These are phyloP conservation scores for Sebastes miniatus DNA, from an alignment of 2,797 vertebrate species.

Conservation along the genomic window DNA sequence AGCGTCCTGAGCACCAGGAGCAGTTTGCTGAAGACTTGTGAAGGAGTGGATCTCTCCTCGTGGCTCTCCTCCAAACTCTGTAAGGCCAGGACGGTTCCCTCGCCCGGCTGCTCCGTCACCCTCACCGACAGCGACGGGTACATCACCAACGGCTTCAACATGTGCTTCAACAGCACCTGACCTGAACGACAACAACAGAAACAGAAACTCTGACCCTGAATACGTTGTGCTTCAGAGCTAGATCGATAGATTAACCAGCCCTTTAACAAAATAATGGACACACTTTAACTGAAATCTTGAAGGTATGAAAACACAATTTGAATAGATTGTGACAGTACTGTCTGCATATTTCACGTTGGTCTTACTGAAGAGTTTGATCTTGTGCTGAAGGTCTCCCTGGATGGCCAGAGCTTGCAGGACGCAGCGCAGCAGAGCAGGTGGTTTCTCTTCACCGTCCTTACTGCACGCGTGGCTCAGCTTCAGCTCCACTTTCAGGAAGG, in stretches of 20 bases:
- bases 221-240: neutral
- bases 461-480: conserved; percentile 73
- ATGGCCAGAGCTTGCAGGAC: conserved; percentile 90
- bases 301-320: neutral
- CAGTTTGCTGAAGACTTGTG: conserved; percentile 90
- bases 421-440: conserved; percentile 72
- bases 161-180: conserved; percentile 88
- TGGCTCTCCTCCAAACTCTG: conserved; percentile 70
- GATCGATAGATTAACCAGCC: neutral
- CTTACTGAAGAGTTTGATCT: conserved; percentile 93
- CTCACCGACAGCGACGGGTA: conserved; percentile 82
- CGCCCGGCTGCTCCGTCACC: conserved; percentile 75
- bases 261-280: too few species aligned
- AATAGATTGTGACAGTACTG: neutral
- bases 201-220: neutral
- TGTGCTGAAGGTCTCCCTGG: conserved; percentile 89
- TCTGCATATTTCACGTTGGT: neutral
- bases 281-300: neutral
- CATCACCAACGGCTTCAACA: conserved; percentile 88
- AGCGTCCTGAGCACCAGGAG: conserved; percentile 86
- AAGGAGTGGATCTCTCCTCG: conserved; percentile 81
- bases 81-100: conserved; percentile 80
- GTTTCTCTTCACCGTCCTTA: conserved; percentile 65
- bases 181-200: conserved; percentile 73
- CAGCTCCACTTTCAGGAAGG: conserved; percentile 84